Percentiles rank a stretch among this genome's conserved stretches.
Conservation (phyloP, 2,797 vertebrate species). For the Pseudomugil gertrudae region DNA sequence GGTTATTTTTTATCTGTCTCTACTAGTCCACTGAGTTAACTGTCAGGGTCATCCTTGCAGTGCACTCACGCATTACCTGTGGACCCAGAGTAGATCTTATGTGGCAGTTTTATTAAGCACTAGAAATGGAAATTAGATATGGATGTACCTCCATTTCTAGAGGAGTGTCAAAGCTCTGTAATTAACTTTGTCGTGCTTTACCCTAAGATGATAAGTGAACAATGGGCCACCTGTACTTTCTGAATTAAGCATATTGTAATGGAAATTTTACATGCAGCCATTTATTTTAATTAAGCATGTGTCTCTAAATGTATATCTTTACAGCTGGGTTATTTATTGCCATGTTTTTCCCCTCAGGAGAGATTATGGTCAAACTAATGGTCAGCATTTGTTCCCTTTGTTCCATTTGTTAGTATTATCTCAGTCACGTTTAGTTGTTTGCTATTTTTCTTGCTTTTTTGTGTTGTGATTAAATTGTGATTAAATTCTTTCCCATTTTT, state of each 20-base stretch:
- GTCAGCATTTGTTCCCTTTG: background rate
- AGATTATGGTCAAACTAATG: conserved; percentile 7
- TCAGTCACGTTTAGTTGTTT: background rate
- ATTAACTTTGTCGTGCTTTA: conserved; percentile 20
- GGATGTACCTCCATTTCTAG: background rate
- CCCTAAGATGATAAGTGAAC: conserved; percentile 10
- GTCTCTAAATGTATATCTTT: background rate
- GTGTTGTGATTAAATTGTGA: no score
- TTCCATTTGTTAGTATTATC: background rate
- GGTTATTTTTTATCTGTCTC: background rate
- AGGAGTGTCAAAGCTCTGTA: background rate
- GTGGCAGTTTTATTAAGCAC: background rate
- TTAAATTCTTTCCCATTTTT: background rate
- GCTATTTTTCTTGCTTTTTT: background rate
- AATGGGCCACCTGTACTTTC: conserved; percentile 10
- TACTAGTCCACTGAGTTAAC: background rate
- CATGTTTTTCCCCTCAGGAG: background rate
- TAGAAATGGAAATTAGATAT: conserved; percentile 5
- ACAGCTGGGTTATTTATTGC: background rate
- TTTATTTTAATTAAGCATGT: background rate
- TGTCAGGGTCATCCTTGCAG: background rate
- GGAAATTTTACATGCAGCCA: conserved; percentile 1
- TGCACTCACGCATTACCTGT: background rate
- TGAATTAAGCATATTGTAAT: conserved; percentile 7
- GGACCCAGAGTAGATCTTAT: conserved; percentile 5